Evolutionary conservation across 2,888 invertebrate species (phyloP), one percentile per base, ranked within the genome.

Genomic region (Drosophila bunnanda): DNA sequence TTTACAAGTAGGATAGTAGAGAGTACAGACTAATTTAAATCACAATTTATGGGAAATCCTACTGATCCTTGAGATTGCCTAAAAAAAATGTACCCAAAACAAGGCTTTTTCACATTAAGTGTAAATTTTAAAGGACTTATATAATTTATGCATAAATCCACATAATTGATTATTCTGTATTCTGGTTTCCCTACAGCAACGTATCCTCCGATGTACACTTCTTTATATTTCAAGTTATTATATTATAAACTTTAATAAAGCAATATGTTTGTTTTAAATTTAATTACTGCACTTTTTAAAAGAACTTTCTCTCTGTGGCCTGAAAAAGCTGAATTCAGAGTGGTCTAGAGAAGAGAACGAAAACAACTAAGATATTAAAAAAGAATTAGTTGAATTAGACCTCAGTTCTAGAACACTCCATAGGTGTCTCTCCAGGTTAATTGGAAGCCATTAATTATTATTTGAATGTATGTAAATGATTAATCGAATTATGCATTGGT

Each of bases 391-490:
- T 48, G 48, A 48, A 48, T 48, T 32, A 32, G 30, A 32, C 48
- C 48, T 48, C 48, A 32, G 48, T 20, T 32, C 48, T 20, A 48
- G 30, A 48, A 13, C 48, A 48, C 30, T 32, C 48, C 17, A 48
- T 13, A 7, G 6, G 30, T 3, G 48, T 13, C 8, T 17, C 28
- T 30, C 4, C 0, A 6, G n/a, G 12, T 46, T 10, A 12, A 30
- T 12, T 12, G 5, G 17, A 28, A 17, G 10, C 0, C 1, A 28
- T 10, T 17, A 4, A 44, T 43, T n/a, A n/a, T 43, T 17, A 10
- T 2, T 39, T 39, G 10, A 7, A 5, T 17, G n/a, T n/a, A 17
- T 4, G 4, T 39, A 17, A 39, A 36, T 15, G 2, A 36, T 15
- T 7, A 6, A 36, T 36, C 6, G 15, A 15, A 36, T 36, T 2